Evolutionary conservation across 92 coral and sea anemone species (phyloP).

Genomic region (Umimayanthus chanpuru): DNA sequence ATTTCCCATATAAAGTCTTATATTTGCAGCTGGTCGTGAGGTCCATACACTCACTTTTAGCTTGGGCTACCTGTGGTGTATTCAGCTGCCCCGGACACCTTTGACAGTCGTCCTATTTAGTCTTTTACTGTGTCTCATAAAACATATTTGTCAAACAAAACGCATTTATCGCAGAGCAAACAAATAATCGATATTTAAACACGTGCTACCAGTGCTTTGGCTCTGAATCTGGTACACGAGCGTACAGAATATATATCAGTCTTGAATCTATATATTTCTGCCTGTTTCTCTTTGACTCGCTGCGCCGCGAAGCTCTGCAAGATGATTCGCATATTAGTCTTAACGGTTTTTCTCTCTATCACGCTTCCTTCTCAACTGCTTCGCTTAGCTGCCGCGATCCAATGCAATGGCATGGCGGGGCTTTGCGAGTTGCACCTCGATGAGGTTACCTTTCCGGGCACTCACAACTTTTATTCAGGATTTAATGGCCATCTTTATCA

Average conservation of each 20-base stretch:
- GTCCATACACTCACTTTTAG: too few species aligned
- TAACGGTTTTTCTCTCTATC: not conserved
- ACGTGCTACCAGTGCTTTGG: not conserved
- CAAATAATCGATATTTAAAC: not conserved
- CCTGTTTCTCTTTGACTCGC: not conserved
- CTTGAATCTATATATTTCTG: not conserved
- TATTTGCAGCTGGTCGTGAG: too few species aligned
- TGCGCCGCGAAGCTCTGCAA: not conserved
- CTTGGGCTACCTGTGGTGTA: too few species aligned
- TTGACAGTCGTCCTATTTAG: not conserved
- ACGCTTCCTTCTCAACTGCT: not conserved
- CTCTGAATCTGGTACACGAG: too few species aligned
- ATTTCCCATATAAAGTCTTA: too few species aligned
- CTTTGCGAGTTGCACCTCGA: constrained; percentile 55
- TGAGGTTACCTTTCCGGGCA: constrained; percentile 67
- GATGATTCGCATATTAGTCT: not conserved
- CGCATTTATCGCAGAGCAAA: not conserved
- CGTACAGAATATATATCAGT: not conserved
- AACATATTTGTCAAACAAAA: too few species aligned
- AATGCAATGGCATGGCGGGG: constrained; percentile 61
- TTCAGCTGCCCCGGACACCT: not conserved
- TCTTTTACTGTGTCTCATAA: not conserved
- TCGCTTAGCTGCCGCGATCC: not conserved
- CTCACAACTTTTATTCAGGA: constrained; percentile 70
- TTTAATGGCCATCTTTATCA: constrained; percentile 62